A percentile compares a stretch with the other conserved stretches of the same genome.
phyloP scores from a whole-genome alignment of 92 coral and sea anemone species.

The Phenganax subtilis region DNA sequence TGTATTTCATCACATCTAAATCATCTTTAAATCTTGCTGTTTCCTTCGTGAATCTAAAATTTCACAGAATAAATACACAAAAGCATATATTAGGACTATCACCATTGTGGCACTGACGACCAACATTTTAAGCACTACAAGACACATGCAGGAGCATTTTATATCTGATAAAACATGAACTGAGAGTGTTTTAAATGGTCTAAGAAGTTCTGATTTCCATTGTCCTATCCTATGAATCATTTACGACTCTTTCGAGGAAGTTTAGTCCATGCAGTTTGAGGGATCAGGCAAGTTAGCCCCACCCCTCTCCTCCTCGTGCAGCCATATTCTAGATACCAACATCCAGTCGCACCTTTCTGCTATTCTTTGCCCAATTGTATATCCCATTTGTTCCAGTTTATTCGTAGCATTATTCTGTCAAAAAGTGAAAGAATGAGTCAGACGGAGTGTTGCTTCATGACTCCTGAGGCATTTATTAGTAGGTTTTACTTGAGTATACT shows the following conservation, averaged over 20 bases:
- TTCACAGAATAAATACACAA: background rate
- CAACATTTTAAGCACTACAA: no score
- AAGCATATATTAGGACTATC: background rate
- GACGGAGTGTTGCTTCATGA: background rate
- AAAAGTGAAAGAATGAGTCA: background rate
- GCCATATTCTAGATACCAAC: background rate
- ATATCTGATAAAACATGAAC: no score
- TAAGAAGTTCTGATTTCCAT: no score
- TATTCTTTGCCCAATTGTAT: constrained; percentile 83
- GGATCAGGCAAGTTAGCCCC: background rate
- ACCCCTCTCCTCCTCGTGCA: background rate
- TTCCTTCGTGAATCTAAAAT: constrained; percentile 83
- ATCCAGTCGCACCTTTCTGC: constrained; percentile 69
- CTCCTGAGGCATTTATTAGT: background rate
- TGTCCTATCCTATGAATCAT: no score
- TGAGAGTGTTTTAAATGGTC: no score
- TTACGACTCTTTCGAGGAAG: no score
- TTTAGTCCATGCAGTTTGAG: background rate
- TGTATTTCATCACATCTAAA: constrained; percentile 90
- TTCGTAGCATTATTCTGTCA: constrained; percentile 66
- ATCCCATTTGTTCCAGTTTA: constrained; percentile 88
- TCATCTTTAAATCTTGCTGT: constrained; percentile 96
- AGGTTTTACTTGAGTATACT: background rate
- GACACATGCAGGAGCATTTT: no score
- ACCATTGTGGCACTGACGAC: no score